Evolutionary conservation across 2,113 vertebrate species (phyloP).

Genomic region (Phylloscopus trochilus): DNA sequence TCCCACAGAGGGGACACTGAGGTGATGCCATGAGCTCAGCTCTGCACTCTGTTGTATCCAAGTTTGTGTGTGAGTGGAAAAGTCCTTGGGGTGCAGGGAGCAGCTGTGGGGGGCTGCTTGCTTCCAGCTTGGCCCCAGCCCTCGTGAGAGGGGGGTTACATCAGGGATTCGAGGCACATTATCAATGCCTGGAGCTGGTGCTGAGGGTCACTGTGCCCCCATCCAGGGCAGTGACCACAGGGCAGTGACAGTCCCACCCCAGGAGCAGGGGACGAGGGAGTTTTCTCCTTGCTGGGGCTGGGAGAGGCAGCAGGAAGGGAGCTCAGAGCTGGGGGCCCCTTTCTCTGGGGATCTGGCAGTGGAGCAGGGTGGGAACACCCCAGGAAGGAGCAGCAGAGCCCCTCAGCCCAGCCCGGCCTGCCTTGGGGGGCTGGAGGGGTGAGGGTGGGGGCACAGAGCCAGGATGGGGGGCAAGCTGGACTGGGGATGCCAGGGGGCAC

Average conservation of each 20-base stretch:
- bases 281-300: neutral
- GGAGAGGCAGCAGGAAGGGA: neutral
- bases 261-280: neutral
- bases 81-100: neutral
- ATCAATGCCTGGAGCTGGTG: neutral
- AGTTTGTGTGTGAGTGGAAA: accelerated
- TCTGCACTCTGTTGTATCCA: accelerated
- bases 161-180: accelerated
- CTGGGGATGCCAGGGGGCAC: neutral
- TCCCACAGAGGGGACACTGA: neutral
- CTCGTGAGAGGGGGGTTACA: neutral
- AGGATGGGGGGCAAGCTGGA: neutral
- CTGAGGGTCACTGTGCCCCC: neutral
- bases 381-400: neutral
- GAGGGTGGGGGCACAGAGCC: neutral
- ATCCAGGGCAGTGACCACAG: accelerated
- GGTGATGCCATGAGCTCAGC: neutral
- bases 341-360: neutral
- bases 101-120: neutral
- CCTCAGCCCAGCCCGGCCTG: neutral
- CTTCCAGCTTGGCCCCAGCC: neutral
- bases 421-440: neutral
- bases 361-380: neutral
- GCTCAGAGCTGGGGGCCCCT: neutral
- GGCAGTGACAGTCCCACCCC: neutral